Evolutionary conservation across 2,113 vertebrate species (phyloP).

Genomic region (Prolemur simus): DNA sequence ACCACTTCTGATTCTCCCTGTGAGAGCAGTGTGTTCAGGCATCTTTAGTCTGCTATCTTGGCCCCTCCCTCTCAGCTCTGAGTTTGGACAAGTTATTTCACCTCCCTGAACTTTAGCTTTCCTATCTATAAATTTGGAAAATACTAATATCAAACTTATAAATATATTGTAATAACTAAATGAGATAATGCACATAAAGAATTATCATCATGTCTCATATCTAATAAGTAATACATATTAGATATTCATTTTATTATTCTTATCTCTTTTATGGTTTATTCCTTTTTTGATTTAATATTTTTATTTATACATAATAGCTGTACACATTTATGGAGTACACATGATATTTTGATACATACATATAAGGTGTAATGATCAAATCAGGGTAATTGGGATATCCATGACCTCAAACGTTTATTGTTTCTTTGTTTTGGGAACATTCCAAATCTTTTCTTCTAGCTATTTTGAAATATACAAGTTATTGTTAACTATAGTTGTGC

Average conservation of each 20-base stretch:
- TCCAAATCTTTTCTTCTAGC: neutral
- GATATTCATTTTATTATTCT: neutral
- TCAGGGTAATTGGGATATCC: neutral
- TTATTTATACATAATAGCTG: neutral
- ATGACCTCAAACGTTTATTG: neutral
- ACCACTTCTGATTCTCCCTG: too few species aligned
- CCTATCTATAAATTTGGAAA: neutral
- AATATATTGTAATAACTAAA: neutral
- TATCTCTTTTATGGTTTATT: neutral
- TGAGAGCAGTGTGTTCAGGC: too few species aligned
- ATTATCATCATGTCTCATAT: neutral
- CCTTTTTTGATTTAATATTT: neutral
- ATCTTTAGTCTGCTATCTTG: too few species aligned
- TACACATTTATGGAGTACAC: neutral
- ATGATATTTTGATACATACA: neutral
- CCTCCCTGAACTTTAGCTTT: neutral
- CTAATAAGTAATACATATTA: neutral
- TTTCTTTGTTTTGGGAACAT: neutral
- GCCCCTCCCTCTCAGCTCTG: neutral
- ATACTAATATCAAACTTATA: neutral
- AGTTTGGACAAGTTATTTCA: neutral
- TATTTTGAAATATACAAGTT: neutral
- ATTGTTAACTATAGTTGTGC: neutral
- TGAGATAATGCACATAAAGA: neutral
- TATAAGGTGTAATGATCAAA: neutral